Evolutionary conservation across 30 jellyfish, hydroid and myxozoan genomes (phyloP).

Genomic region (Hydractinia symbiolongicarpus): DNA sequence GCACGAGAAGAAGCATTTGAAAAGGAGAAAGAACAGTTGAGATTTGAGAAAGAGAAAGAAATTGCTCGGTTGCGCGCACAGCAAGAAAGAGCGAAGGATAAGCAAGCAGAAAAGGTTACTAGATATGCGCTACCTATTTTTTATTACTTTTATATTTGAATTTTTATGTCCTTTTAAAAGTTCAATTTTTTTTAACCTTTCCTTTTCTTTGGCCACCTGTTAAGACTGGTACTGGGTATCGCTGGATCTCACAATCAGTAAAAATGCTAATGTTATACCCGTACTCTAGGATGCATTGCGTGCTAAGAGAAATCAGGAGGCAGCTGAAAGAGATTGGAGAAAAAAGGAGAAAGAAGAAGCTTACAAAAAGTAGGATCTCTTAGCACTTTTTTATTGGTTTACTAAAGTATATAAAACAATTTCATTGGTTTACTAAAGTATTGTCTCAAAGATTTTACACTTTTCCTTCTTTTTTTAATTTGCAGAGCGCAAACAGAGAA

Average conservation of each 20-base stretch:
- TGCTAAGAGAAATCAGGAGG: slow-evolving; percentile 95
- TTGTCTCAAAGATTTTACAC: neutral
- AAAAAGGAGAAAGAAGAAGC: slow-evolving; percentile 88
- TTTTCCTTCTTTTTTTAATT: neutral
- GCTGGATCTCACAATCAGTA: too few species aligned
- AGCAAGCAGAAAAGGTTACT: slow-evolving; percentile 92
- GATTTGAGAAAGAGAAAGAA: slow-evolving; percentile 90
- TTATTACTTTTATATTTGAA: too few species aligned
- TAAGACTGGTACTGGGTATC: too few species aligned
- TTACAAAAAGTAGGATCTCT: slow-evolving; percentile 54
- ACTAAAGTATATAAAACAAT: neutral
- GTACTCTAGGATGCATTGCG: slow-evolving; percentile 89
- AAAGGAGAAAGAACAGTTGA: slow-evolving; percentile 56
- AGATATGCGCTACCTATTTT: neutral
- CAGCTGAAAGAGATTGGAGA: slow-evolving; percentile 97
- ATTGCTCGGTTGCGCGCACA: slow-evolving; percentile 95
- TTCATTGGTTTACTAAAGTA: neutral
- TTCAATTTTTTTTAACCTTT: too few species aligned
- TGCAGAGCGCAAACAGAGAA: slow-evolving; percentile 68
- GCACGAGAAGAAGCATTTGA: slow-evolving; percentile 92
- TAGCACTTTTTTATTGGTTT: neutral
- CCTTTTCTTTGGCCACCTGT: too few species aligned
- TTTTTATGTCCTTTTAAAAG: too few species aligned
- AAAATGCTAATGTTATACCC: too few species aligned
- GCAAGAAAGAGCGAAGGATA: slow-evolving; percentile 96